Evolutionary conservation across 1,140 invertebrate species (phyloP), one percentile per base, ranked within the genome.

Genomic region (Bombus consobrinus): DNA sequence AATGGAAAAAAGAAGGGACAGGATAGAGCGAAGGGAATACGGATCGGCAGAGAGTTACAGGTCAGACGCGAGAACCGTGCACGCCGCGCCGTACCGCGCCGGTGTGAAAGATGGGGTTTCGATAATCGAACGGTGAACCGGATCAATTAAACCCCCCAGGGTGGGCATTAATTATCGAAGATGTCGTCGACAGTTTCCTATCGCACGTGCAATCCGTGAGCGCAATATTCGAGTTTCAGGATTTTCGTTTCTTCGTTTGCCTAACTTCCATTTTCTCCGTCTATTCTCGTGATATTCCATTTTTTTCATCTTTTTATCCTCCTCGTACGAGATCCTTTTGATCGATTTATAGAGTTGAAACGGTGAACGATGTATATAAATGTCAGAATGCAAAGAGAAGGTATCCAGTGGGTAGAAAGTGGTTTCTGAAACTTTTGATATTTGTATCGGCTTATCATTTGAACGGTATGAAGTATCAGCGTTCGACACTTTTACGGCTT

Each of bases 101-200:
- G 32, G 62, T 82, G 81, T 90, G 90, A 92, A 90, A 89, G 89
- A 91, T 90, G 78, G 80, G 78, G 66, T 87, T 83, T 87, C 90
- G 91, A 91, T 92, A 92, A 92, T 91, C 88, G 90, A 89, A 91
- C 85, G 72, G 83, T 83, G 86, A 91, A 91, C 82, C 88, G 87
- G 87, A 91, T 87, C 90, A 91, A 92, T 92, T 92, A 91, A 91
- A 91, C 79, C 81, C 87, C 82, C 39, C 81, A 74, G 73, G 82
- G 64, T 75, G 86, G 79, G 66, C 89, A 91, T 91, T 89, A 91
- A 91, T 91, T 91, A 91, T 91, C 78, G 85, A 83, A 87, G 85
- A 83, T 91, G 87, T 91, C 87, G 87, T 87, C 87, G 89, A 91
- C 81, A 91, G 82, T 91, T 89, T 88, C 85, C 86, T 86, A 90